A percentile compares a stretch with the other conserved stretches of the same genome.
Conservation (phyloP, 2,888 invertebrate genomes). For the Neuroscelio doddi region DNA sequence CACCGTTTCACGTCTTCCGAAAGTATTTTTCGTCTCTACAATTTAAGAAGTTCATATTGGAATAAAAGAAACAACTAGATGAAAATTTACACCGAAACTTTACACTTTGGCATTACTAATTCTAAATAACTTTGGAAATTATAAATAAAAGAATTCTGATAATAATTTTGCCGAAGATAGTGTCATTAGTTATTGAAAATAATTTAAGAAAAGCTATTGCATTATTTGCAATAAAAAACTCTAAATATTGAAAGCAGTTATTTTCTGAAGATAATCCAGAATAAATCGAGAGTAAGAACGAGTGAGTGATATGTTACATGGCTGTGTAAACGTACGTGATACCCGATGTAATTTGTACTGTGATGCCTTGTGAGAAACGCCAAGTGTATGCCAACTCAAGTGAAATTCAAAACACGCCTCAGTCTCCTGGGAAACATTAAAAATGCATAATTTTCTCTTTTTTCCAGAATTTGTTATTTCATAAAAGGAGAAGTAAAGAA, state of each 20-base stretch:
- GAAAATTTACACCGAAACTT: not conserved
- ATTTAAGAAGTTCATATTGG: slow-evolving; percentile 32
- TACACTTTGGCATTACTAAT: too few species aligned
- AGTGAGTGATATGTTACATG: slow-evolving; percentile 37
- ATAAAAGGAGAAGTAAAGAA: too few species aligned
- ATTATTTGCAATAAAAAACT: too few species aligned
- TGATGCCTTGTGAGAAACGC: slow-evolving; percentile 38
- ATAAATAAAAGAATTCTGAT: too few species aligned
- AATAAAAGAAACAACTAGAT: slow-evolving; percentile 15
- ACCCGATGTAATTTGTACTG: slow-evolving; percentile 43
- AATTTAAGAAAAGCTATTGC: too few species aligned
- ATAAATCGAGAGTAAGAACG: slow-evolving; percentile 42
- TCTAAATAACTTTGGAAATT: too few species aligned
- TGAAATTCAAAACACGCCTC: slow-evolving; percentile 46
- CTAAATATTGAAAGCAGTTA: too few species aligned
- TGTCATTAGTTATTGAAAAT: too few species aligned
- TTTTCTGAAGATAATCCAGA: too few species aligned
- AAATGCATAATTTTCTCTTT: slow-evolving; percentile 40
- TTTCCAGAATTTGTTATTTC: slow-evolving; percentile 32
- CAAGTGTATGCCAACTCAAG: slow-evolving; percentile 45
- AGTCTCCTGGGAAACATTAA: slow-evolving; percentile 42
- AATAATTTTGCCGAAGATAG: too few species aligned
- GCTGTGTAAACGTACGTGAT: slow-evolving; percentile 44
- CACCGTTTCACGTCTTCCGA: slow-evolving; percentile 31
- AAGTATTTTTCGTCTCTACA: slow-evolving; percentile 29